These are phyloP conservation scores for Arenaria interpres DNA, from an alignment of 2,113 vertebrate species.

Conservation along the genomic window DNA sequence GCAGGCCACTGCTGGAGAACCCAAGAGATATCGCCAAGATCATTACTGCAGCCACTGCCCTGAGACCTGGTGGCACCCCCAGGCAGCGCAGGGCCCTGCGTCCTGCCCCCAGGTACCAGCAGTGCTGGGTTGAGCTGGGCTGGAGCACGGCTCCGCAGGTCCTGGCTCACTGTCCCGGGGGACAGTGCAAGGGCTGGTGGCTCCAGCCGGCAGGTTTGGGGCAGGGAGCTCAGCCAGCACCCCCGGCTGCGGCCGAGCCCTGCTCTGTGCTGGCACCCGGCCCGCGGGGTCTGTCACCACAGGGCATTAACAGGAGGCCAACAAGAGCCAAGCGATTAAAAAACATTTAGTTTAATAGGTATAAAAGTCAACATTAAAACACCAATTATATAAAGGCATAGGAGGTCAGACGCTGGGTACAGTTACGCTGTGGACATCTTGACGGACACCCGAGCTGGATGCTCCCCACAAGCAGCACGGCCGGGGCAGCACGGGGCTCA, in stretches of 20 bases:
- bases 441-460: neutral
- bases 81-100: neutral
- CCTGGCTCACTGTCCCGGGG: neutral
- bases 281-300: fast-evolving
- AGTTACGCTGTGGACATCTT: neutral
- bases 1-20: neutral
- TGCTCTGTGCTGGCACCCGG: neutral
- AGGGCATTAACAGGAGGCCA: neutral
- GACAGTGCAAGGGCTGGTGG: neutral
- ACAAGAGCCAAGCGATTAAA: neutral
- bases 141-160: neutral
- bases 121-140: neutral
- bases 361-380: neutral
- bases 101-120: neutral
- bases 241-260: neutral
- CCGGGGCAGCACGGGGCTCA: neutral
- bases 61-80: neutral
- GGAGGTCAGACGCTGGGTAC: neutral
- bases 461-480: neutral
- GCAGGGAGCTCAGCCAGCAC: neutral
- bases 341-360: neutral
- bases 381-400: neutral
- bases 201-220: neutral
- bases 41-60: neutral
- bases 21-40: neutral